Conservation (phyloP, 2,113 vertebrate genomes). For the Puntigrus tetrazona region DNA sequence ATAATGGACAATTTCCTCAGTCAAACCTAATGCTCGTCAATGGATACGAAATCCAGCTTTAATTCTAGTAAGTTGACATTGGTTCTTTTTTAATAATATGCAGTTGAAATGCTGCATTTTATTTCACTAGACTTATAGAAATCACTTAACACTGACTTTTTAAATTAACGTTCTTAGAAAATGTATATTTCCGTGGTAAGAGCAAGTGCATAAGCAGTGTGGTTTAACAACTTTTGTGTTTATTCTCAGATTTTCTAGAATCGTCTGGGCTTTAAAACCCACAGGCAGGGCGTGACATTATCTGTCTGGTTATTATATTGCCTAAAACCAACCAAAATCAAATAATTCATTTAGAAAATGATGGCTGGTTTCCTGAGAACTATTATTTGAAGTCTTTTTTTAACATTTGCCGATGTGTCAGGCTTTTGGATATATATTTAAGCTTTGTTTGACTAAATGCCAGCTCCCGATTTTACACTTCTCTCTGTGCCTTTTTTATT, state of each 20-base stretch:
- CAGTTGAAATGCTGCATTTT: not conserved
- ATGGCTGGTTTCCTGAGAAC: not conserved
- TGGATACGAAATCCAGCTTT: not conserved
- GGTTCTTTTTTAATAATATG: not conserved
- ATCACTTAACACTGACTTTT: not conserved
- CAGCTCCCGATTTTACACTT: no score
- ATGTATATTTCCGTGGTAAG: not conserved
- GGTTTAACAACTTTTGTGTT: not conserved
- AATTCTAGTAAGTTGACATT: not conserved
- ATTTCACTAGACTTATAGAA: not conserved
- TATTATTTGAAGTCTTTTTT: not conserved
- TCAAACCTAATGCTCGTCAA: not conserved
- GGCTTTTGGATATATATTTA: not conserved
- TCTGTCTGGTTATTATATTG: constrained; percentile 8
- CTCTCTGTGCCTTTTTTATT: no score
- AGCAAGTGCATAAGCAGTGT: not conserved
- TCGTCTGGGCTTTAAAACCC: not conserved
- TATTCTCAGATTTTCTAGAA: not conserved
- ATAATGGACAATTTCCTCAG: not conserved
- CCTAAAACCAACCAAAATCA: not conserved
- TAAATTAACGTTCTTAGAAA: not conserved
- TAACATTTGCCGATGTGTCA: not conserved
- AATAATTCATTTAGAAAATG: not conserved
- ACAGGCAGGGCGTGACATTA: not conserved
- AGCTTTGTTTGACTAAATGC: not conserved